Base-by-base conservation (phyloP, 1,140 invertebrate species). In the Bombus sylvicola region DNA sequence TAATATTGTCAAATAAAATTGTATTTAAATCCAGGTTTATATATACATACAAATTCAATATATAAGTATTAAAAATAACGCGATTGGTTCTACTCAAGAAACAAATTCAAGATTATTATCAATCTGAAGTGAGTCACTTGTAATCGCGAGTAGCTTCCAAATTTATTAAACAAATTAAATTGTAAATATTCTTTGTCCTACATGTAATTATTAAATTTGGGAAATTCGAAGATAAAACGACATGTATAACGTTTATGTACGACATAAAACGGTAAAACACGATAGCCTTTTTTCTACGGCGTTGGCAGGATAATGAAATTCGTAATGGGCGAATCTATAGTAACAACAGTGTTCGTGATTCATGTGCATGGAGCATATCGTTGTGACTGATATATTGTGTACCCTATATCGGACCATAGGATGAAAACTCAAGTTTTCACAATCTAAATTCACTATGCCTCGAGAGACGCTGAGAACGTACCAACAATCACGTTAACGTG, bases 371-470 rank as follows among this genome's bases (percentile, higher is more conserved):
- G 39, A 83, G 41, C 68, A 68, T 75, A 76, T 62, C 79, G 66
- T 86, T 76, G 80, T 76, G 47, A 71, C 53, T 82, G 73, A 77
- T 86, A 83, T 62, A 39, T 81, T 69, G 85, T 86, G 62, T n/a
- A 72, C 22, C 41, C 41, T 73, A 37, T 28, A 72, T 83, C 53
- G 28, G 39, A 31, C 10, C 37, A 28, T 76, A 81, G 72, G n/a
- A 83, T 86, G 85, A 73, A 86, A 83, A 77, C 64, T 76, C 59
- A 47, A 68, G 62, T 74, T 86, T 64, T 75, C 81, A 77, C 47
- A 31, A 68, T 62, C 66, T 77, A 28, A 77, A 83, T 53, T 69
- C 81, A 34, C 31, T 76, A 86, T 86, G 85, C 62, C 84, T 85
- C 79, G 78, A 85, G 31, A 85, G 71, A 85, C 71, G 59, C 62